A percentile compares a stretch with the other conserved stretches of the same genome.
These are phyloP conservation scores for Branchipolynoe longqiensis DNA, from an alignment of 2,888 invertebrate species.

Conservation along the genomic window DNA sequence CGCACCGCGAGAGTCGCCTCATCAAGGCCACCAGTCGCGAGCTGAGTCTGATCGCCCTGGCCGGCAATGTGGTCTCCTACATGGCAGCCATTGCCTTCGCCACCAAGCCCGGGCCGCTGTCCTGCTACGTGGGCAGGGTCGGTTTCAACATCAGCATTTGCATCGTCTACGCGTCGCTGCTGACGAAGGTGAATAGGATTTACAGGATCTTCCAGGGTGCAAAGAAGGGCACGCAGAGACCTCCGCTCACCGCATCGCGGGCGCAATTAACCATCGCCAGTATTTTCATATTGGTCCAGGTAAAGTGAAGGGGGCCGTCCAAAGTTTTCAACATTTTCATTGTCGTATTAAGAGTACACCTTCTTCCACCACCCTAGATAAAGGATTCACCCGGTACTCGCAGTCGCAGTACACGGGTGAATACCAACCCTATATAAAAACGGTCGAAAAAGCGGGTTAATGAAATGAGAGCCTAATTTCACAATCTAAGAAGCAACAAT, in stretches of 20 bases:
- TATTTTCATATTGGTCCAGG: slow-evolving; percentile 67
- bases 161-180: slow-evolving; percentile 69
- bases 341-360: too few species aligned
- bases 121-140: slow-evolving; percentile 67
- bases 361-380: too few species aligned
- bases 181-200: slow-evolving; percentile 61
- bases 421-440: too few species aligned
- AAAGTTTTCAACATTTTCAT: too few species aligned
- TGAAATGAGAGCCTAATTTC: too few species aligned
- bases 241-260: slow-evolving; percentile 65
- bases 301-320: too few species aligned
- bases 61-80: slow-evolving; percentile 67
- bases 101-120: slow-evolving; percentile 61
- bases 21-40: slow-evolving; percentile 70
- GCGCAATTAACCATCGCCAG: slow-evolving; percentile 68
- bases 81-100: slow-evolving; percentile 64
- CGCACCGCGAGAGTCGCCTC: slow-evolving; percentile 65
- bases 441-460: too few species aligned
- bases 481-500: too few species aligned
- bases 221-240: slow-evolving; percentile 60
- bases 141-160: slow-evolving; percentile 70
- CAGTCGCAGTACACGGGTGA: too few species aligned
- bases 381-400: too few species aligned
- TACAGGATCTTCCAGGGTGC: slow-evolving; percentile 61
- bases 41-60: slow-evolving; percentile 67